Percentiles rank a stretch among this genome's conserved stretches.
Evolutionary conservation across 2,888 invertebrate species (phyloP).

Genomic region (Himalopsyche tibetana): DNA sequence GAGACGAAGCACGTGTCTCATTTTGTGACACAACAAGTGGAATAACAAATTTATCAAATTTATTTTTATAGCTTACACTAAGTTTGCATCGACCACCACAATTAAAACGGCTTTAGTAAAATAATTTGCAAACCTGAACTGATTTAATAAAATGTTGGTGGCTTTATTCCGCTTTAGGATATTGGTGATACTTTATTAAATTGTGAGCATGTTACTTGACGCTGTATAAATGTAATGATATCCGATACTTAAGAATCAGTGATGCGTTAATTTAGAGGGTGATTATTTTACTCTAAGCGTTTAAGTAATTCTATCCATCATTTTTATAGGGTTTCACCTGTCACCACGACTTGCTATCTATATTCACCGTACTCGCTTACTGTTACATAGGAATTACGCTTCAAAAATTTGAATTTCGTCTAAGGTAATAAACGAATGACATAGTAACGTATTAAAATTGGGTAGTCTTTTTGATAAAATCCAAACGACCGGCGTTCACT

Average conservation of each 20-base stretch:
- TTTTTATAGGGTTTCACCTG: constrained; percentile 45
- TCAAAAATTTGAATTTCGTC: constrained; percentile 31
- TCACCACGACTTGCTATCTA: constrained; percentile 12
- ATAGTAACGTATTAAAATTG: not conserved
- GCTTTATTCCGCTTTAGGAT: no score
- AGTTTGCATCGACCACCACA: no score
- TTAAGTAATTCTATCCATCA: constrained; percentile 27
- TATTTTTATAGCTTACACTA: no score
- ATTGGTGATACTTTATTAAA: no score
- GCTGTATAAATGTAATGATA: constrained; percentile 29
- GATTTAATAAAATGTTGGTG: no score
- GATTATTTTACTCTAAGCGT: constrained; percentile 1
- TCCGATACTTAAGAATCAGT: constrained; percentile 3
- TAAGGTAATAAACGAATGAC: not conserved
- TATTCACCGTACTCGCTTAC: not conserved
- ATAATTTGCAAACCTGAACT: no score
- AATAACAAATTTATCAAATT: no score
- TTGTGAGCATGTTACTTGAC: constrained; percentile 24
- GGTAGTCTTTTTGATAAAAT: not conserved
- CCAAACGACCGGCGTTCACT: not conserved
- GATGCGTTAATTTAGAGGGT: constrained; percentile 26
- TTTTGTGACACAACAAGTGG: no score
- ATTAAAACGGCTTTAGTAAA: no score
- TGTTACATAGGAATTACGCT: constrained; percentile 38
- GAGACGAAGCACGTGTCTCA: no score